Evolutionary conservation across 2,113 vertebrate genomes (phyloP), one percentile per base, ranked within the genome.

Genomic region (Rynchops niger): DNA sequence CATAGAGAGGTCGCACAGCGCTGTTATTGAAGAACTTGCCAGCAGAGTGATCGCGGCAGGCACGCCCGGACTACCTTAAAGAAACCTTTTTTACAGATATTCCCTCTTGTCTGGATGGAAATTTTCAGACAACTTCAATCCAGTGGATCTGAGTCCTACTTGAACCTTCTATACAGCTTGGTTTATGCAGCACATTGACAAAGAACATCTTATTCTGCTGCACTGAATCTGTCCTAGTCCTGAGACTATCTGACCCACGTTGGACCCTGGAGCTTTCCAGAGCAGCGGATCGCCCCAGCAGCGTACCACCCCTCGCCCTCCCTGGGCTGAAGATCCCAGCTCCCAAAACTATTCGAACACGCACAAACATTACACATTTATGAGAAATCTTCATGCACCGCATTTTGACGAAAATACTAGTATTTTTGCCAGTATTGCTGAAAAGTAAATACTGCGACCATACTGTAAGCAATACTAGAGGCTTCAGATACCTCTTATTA

Each of bases 371-470:
- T 8, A 52, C 0, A 2, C 3, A 11, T 49, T 66, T 66, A 50
- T 56, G 67, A 16, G 17, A 47, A 80, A 45, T 17, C 58, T 58
- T 42, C n/a, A 26, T 2, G 29, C 26, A 65, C 42, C 61, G 42
- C 4, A 61, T 72, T 88, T 23, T 80, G 36, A 79, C 82, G 52
- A 42, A 58, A 79, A 62, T 47, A 42, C 16, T 50, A 9, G 5
- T 55, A 20, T 43, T 93, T 90, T 76, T 66, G 38, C 38, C 81
- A 87, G 81, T 12, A 9, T 6, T 85, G 40, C 71, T 87, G n/a
- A 55, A 32, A 62, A 94, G 80, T 71, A 93, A 92, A 72, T 22
- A 61, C 53, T 53, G 62, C 86, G 89, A 63, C 50, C 42, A 34
- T 12, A 6, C 25, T 58, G 47, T 70, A 61, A 80, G 36, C 30